Base-by-base conservation (phyloP, 2,113 vertebrate genomes). In the Probosciger aterrimus region DNA sequence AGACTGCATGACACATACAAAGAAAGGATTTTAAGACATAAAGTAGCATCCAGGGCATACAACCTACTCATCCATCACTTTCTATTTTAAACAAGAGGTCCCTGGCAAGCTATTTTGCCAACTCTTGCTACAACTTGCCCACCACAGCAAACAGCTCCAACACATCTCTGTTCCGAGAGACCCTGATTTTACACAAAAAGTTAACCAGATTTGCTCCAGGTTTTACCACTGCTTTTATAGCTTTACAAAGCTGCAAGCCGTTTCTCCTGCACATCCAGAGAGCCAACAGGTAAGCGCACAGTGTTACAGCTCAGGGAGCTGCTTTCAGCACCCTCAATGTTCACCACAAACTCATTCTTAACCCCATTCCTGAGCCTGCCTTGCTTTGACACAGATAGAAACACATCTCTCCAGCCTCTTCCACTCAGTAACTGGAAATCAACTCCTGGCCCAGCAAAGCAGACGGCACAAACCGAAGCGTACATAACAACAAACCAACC, bases 241-340 rank as follows among this genome's bases (percentile, higher is more conserved):
- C 64, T 31, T 25, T 7, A 14, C 49, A 16, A 14, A 74, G 52
- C 52, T 3, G 3, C 43, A 4, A 35, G 57, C 35, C 7, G 1
- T 2, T 46, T 37, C 59, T 28, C 25, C 35, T 9, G 1, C 37
- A 4, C 2, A 2, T 14, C 4, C 39, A 4, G 1, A 3, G 30
- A 33, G 7, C 1, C 2, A 5, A 3, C 1, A 5, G 33, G 0
- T 1, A 2, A 14, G 4, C 3, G 28, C 3, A 9, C 24, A 1
- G 25, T 1, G 0, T 1, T 1, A 4, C 0, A 30, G 39, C 5
- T 22, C 24, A 23, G 20, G 73, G 30, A n/a, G 46, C 0, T 28
- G 77, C 46, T n/a, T 41, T 27, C 82, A 35, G 25, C 57, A 24
- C 46, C 76, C 18, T 3, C 23, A 2, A 15, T 2, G 20, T 22